Evolutionary conservation across 1,140 invertebrate genomes (phyloP).

Genomic region (Ctenoplectra terminalis): DNA sequence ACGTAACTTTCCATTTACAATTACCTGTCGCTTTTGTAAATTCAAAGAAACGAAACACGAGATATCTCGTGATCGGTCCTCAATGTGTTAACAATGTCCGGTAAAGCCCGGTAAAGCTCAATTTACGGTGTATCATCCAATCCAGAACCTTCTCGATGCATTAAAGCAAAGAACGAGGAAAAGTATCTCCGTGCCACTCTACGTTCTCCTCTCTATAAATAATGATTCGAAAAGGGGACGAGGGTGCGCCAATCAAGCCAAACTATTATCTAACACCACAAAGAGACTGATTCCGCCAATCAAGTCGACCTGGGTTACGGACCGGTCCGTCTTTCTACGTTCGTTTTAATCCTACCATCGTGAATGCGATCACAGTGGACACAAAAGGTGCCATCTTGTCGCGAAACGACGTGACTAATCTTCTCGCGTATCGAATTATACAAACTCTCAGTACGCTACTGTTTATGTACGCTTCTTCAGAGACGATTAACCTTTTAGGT

Average conservation of each 20-base stretch:
- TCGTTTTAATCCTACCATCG: background rate
- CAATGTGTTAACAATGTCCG: no score
- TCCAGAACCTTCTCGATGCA: background rate
- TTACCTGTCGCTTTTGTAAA: no score
- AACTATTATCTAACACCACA: conserved; percentile 40
- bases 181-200: background rate
- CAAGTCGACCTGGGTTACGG: background rate
- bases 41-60: no score
- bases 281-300: conserved; percentile 24
- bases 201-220: conserved; percentile 17
- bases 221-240: conserved; percentile 30
- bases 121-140: no score
- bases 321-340: conserved; percentile 9
- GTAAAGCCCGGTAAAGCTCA: no score
- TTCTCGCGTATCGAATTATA: conserved; percentile 23
- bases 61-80: no score
- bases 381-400: background rate
- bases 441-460: no score
- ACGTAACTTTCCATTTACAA: no score
- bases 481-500: no score
- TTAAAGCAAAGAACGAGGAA: background rate
- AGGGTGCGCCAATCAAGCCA: conserved; percentile 24
- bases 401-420: background rate
- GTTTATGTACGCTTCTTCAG: no score
- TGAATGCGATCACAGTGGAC: background rate